Base-by-base conservation (phyloP, 2,888 invertebrate genomes). In the Seira musarum region DNA sequence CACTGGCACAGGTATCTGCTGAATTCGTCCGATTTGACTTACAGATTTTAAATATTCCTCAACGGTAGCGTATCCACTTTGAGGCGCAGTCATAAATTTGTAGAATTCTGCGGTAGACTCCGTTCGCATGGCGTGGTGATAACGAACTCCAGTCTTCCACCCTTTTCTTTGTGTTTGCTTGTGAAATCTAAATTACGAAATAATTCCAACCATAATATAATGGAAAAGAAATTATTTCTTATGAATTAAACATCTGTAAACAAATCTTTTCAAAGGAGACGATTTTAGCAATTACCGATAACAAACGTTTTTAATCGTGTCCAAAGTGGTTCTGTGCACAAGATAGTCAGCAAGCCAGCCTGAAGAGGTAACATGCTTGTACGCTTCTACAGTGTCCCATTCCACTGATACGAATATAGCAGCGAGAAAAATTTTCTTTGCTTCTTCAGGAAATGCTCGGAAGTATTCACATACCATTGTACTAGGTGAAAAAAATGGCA, bases 1-100 rank as follows among this genome's bases (percentile, higher is more conserved):
- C 78, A 78, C 78, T 72, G 78, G 78, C n/a, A 78, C 64, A n/a
- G 78, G 78, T 49, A 78, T 10, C 30, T 78, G 78, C 46, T 72
- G 78, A 35, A 78, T 78, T 19, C 78, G 60, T 13, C 78, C 78
- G 17, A 78, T 72, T 78, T 78, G 78, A 25, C 67, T 78, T 5
- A 78, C 35, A 2, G 67, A 67, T 21, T 78, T 63, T 21, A 78
- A 35, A 53, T 78, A 78, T 3, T 61, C 78, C 2, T 78, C 72
- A 6, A 78, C 53, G 0, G n/a, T 30, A 5, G 30, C n/a, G 22
- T 66, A 68, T 30, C 78, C 78, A n/a, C 78, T 40, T 57, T 78
- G 78, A 24, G 78, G 78, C 17, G 78, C 78, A 13, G 68, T 78
- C 78, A 78, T 72, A 53, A 78, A 72, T 53, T 67, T 78, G 17